Conservation (phyloP, 2,113 vertebrate species). For the Rhinolophus ferrumequinum region DNA sequence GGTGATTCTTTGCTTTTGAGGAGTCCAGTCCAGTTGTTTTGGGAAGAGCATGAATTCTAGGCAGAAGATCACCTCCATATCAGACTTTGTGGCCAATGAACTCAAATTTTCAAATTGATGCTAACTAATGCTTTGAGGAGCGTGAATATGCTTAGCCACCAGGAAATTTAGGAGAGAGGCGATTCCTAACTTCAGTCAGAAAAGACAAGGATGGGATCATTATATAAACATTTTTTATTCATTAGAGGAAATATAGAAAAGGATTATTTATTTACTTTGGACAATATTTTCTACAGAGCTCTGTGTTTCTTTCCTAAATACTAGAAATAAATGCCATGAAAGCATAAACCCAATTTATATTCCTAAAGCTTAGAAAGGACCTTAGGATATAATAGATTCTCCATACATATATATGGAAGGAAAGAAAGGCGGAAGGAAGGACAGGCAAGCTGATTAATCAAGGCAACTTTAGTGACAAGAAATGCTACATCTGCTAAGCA, state of each 20-base stretch:
- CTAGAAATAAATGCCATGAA: not conserved
- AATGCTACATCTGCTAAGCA: not conserved
- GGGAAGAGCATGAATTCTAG: not conserved
- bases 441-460: not conserved
- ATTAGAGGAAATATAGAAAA: not conserved
- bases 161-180: not conserved
- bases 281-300: not conserved
- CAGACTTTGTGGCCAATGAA: not conserved
- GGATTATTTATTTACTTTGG: not conserved
- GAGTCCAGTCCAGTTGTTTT: not conserved
- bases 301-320: not conserved
- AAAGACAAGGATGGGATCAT: not conserved
- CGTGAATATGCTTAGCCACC: not conserved
- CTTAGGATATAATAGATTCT: not conserved
- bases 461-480: not conserved
- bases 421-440: not conserved
- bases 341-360: not conserved
- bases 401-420: not conserved
- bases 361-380: not conserved
- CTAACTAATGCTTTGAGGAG: not conserved
- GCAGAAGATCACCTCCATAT: not conserved
- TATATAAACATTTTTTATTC: not conserved
- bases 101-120: not conserved
- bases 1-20: not conserved
- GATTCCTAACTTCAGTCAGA: not conserved